phyloP scores from a whole-genome alignment of 2,888 invertebrate genomes.

The Ichneumon xanthorius region DNA sequence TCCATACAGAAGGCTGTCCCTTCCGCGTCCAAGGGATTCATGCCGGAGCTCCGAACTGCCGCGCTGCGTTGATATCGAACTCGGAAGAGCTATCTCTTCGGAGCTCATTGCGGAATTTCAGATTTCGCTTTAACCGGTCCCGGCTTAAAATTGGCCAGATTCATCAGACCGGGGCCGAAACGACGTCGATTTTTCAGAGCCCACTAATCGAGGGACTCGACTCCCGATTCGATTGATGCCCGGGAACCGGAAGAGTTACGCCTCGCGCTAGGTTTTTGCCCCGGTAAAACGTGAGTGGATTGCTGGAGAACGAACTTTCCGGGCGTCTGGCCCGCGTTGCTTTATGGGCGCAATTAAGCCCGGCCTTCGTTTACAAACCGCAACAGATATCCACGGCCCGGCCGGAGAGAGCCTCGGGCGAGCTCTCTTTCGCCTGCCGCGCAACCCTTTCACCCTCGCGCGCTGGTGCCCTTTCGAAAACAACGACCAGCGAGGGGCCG shows the following conservation, averaged over 20 bases:
- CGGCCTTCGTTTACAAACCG: conserved; percentile 73
- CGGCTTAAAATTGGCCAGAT: conserved; percentile 3
- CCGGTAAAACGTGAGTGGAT: conserved; percentile 57
- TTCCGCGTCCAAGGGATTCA: neutral
- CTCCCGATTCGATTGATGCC: conserved; percentile 35
- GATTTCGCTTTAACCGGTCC: neutral
- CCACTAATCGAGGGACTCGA: conserved; percentile 61
- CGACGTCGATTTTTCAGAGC: conserved; percentile 24
- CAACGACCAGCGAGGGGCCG: conserved; percentile 36
- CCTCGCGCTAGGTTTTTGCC: conserved; percentile 33
- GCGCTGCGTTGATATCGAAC: neutral
- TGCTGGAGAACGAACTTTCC: conserved; percentile 58
- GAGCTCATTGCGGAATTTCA: neutral
- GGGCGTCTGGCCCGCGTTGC: conserved; percentile 50
- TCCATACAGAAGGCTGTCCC: neutral
- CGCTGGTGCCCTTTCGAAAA: conserved; percentile 59
- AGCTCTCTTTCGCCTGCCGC: conserved; percentile 14
- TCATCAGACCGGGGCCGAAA: conserved; percentile 6
- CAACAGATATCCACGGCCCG: conserved; percentile 73
- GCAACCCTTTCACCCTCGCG: conserved; percentile 39
- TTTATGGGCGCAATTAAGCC: conserved; percentile 75
- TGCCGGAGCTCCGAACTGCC: neutral
- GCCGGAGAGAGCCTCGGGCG: neutral
- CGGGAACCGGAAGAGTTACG: conserved; percentile 46
- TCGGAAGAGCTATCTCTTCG: neutral